Evolutionary conservation across 2,888 invertebrate genomes (phyloP).

Genomic region (Dasypogon diadema): DNA sequence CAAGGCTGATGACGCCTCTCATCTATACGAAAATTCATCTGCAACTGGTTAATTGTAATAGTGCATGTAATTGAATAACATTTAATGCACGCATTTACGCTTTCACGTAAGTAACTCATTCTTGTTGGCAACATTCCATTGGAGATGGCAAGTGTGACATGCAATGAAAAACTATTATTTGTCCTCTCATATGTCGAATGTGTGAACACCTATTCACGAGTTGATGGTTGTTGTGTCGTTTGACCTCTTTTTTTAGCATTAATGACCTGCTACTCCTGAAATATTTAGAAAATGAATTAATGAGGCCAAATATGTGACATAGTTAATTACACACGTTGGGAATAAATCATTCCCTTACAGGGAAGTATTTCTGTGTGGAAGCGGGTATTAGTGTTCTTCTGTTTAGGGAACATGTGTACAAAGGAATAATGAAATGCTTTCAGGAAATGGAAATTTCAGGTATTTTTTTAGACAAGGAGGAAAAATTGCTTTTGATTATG

Average conservation of each 20-base stretch:
- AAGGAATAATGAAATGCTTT: no score
- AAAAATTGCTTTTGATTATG: no score
- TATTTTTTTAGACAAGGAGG: no score
- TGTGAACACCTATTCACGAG: background rate
- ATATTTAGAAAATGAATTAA: constrained; percentile 9
- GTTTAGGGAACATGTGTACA: no score
- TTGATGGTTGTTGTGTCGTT: background rate
- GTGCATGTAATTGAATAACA: constrained; percentile 16
- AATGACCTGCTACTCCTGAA: background rate
- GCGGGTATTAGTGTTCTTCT: no score
- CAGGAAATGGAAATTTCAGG: no score
- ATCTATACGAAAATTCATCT: no score
- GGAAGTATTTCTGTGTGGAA: no score
- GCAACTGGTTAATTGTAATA: constrained; percentile 1
- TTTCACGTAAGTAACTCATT: constrained; percentile 5
- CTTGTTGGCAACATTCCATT: constrained; percentile 27
- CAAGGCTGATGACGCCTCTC: no score
- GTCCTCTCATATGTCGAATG: background rate
- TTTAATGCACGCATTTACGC: constrained; percentile 25
- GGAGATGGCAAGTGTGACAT: background rate
- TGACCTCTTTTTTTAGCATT: background rate
- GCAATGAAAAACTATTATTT: background rate
- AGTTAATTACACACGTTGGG: background rate
- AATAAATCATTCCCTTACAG: no score
- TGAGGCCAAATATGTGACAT: background rate